Evolutionary conservation across 23 tunicate species (phyloP).

Genomic region (Clavelina lepadiformis): DNA sequence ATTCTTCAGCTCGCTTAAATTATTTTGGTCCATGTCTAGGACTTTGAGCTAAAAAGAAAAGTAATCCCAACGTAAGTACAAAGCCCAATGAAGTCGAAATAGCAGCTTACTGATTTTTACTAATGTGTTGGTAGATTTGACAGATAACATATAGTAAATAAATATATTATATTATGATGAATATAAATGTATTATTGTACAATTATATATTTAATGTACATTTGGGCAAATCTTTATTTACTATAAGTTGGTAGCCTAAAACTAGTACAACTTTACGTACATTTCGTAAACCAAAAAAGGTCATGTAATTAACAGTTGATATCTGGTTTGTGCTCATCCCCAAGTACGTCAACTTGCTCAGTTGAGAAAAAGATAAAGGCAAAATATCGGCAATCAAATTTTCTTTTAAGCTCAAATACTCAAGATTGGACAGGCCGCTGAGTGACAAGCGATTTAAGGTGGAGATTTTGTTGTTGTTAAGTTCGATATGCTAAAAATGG

Average conservation of each 20-base stretch:
- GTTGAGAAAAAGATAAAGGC: slow-evolving; percentile 18
- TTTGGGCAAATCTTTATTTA: too few species aligned
- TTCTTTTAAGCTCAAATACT: slow-evolving; percentile 14
- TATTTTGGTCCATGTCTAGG: slow-evolving; percentile 33
- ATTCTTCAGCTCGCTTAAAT: slow-evolving; percentile 15
- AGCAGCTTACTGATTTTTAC: too few species aligned
- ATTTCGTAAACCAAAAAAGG: slow-evolving; percentile 23
- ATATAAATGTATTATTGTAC: neutral
- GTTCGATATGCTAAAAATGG: slow-evolving; percentile 8
- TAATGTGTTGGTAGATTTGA: neutral
- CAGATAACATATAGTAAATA: neutral
- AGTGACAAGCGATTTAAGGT: slow-evolving; percentile 5
- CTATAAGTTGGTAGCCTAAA: too few species aligned
- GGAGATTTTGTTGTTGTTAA: slow-evolving; percentile 3
- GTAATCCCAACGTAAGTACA: too few species aligned
- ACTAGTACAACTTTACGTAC: slow-evolving; percentile 9
- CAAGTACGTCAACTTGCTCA: slow-evolving; percentile 11
- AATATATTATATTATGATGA: neutral
- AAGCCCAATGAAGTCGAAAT: too few species aligned
- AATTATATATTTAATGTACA: too few species aligned
- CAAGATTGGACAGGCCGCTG: slow-evolving; percentile 19
- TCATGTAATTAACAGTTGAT: slow-evolving; percentile 17
- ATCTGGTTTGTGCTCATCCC: slow-evolving; percentile 10
- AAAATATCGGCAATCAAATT: slow-evolving; percentile 15
- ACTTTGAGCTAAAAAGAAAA: slow-evolving; percentile 20